Conservation (phyloP, 2,113 vertebrate species). For the Cebidichthys violaceus region DNA sequence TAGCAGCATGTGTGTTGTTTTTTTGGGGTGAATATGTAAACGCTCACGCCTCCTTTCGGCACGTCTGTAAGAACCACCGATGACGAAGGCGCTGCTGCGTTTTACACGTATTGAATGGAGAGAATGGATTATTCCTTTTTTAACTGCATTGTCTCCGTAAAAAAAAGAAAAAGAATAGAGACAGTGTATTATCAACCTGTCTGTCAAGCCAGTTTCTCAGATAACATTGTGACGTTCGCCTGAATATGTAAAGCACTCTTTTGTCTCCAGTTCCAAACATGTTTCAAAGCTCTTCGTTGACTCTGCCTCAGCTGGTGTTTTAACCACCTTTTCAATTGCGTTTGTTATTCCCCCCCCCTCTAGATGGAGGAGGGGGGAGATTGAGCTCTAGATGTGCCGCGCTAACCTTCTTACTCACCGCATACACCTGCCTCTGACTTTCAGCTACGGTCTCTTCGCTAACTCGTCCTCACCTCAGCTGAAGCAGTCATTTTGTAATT, state of each 20-base stretch:
- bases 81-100: constrained; percentile 40
- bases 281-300: constrained; percentile 8
- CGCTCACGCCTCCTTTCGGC: not conserved
- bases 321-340: not conserved
- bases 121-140: not conserved
- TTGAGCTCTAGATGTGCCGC: constrained; percentile 9
- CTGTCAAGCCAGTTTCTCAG: constrained; percentile 27
- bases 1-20: not conserved
- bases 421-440: constrained; percentile 21
- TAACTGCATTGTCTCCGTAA: not conserved
- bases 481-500: not conserved
- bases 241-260: constrained; percentile 20
- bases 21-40: too few species aligned
- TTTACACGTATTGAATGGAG: constrained; percentile 4
- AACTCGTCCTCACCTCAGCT: not conserved
- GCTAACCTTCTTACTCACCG: constrained; percentile 18
- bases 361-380: too few species aligned
- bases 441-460: not conserved
- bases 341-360: not conserved
- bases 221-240: not conserved
- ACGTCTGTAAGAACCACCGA: constrained; percentile 12
- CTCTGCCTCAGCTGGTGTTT: constrained; percentile 35
- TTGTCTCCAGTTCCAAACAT: not conserved
- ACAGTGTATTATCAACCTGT: not conserved
- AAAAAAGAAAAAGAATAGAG: not conserved